phyloP scores from a whole-genome alignment of 2,113 vertebrate genomes.

The Podarcis cretensis region DNA sequence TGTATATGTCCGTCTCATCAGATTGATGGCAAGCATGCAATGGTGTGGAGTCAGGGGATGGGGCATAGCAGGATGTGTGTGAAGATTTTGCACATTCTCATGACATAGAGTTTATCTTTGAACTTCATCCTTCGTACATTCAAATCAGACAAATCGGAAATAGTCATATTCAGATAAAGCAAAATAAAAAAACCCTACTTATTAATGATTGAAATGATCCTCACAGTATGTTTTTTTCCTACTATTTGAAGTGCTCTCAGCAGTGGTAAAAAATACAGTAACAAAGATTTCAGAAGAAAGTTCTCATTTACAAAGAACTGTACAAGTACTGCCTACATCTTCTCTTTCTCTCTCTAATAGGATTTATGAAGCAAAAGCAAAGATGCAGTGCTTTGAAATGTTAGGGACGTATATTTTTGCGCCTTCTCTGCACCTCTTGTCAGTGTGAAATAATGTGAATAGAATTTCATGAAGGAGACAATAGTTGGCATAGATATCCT shows the following conservation, averaged over 20 bases:
- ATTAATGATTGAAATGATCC: slow-evolving; percentile 30
- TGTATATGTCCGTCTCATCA: not conserved
- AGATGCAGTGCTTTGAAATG: slow-evolving; percentile 11
- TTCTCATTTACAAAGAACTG: slow-evolving; percentile 15
- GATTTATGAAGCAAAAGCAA: slow-evolving; percentile 10
- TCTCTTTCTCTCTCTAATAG: not conserved
- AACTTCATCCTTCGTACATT: not conserved
- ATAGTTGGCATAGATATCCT: not conserved
- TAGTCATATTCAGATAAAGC: slow-evolving; percentile 13
- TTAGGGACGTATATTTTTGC: not conserved
- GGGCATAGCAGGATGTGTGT: not conserved
- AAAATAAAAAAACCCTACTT: slow-evolving; percentile 25
- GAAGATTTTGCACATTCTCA: not conserved
- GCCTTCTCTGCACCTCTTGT: not conserved
- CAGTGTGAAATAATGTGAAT: slow-evolving; percentile 23
- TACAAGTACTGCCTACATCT: not conserved
- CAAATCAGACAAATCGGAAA: not conserved
- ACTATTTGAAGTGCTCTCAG: slow-evolving; percentile 17
- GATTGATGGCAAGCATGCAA: no score
- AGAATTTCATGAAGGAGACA: slow-evolving; percentile 13
- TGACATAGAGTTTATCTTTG: not conserved
- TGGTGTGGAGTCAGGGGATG: not conserved
- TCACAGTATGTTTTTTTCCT: not conserved
- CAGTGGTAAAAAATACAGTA: not conserved
- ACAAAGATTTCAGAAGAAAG: not conserved